phyloP scores from a whole-genome alignment of 2,888 invertebrate species.

The Sarcophaga caerulescens region DNA sequence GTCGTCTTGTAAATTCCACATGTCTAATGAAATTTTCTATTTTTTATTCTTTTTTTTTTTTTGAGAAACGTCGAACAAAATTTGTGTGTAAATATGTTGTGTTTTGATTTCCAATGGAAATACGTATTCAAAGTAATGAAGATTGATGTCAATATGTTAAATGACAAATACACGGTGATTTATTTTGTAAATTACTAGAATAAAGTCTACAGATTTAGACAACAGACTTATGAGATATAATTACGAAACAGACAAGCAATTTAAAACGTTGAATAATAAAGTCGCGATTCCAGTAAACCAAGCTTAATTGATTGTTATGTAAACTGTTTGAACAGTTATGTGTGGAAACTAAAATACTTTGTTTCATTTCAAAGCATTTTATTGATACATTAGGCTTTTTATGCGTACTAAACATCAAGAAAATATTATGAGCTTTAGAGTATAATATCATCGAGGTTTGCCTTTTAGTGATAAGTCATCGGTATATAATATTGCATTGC shows the following conservation, averaged over 20 bases:
- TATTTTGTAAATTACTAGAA: slow-evolving; percentile 25
- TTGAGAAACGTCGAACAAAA: not conserved
- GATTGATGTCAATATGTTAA: slow-evolving; percentile 29
- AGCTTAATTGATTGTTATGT: too few species aligned
- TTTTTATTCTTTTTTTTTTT: not conserved
- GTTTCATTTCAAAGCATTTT: too few species aligned
- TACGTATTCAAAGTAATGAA: slow-evolving; percentile 5
- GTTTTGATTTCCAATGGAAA: not conserved
- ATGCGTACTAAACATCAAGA: too few species aligned
- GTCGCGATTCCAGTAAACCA: too few species aligned
- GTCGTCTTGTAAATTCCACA: slow-evolving; percentile 53
- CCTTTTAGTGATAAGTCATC: too few species aligned
- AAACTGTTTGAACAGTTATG: too few species aligned
- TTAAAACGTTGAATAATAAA: not conserved
- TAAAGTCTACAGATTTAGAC: slow-evolving; percentile 29
- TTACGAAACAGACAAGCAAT: slow-evolving; percentile 8
- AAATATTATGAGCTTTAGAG: too few species aligned
- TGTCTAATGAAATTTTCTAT: slow-evolving; percentile 46
- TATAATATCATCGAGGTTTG: too few species aligned
- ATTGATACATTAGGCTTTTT: too few species aligned
- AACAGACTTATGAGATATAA: not conserved
- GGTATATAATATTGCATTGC: too few species aligned
- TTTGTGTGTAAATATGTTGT: not conserved
- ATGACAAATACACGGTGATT: slow-evolving; percentile 23
- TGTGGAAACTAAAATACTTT: too few species aligned